These are phyloP conservation scores for Kryphioiulus occultus DNA, from an alignment of 2,888 invertebrate species.

Conservation along the genomic window DNA sequence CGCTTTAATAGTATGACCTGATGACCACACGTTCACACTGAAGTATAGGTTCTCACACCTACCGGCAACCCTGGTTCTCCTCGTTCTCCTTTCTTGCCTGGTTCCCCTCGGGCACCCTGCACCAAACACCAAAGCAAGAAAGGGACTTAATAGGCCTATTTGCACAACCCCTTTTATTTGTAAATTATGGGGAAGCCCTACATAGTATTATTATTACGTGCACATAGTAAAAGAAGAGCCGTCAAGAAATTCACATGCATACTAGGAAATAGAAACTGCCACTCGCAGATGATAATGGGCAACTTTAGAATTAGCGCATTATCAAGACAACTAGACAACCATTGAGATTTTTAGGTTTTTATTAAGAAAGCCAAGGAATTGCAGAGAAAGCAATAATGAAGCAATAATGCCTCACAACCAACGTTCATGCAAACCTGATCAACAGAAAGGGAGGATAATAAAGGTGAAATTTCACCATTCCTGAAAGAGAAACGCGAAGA, in stretches of 20 bases:
- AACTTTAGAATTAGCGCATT: not conserved
- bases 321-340: not conserved
- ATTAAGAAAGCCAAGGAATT: not conserved
- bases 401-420: conserved; percentile 8
- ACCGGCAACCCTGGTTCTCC: conserved; percentile 93
- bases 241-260: conserved; percentile 26
- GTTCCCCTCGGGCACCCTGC: conserved; percentile 91
- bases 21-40: conserved; percentile 42
- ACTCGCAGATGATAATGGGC: not conserved
- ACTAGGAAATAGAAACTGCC: not conserved
- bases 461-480: not conserved
- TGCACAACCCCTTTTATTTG: conserved; percentile 43
- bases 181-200: not conserved
- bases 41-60: conserved; percentile 65
- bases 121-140: conserved; percentile 55
- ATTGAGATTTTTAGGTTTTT: not conserved
- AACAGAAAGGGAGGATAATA: not conserved
- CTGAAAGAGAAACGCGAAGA: not conserved
- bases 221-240: not conserved
- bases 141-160: conserved; percentile 49
- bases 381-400: not conserved
- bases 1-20: conserved; percentile 29
- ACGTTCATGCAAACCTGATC: conserved; percentile 1
- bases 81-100: conserved; percentile 85
- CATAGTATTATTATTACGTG: conserved; percentile 12